A percentile compares a stretch with the other conserved stretches of the same genome.
These are phyloP conservation scores for Helicoverpa assulta DNA, from an alignment of 2,888 invertebrate species.

Conservation along the genomic window DNA sequence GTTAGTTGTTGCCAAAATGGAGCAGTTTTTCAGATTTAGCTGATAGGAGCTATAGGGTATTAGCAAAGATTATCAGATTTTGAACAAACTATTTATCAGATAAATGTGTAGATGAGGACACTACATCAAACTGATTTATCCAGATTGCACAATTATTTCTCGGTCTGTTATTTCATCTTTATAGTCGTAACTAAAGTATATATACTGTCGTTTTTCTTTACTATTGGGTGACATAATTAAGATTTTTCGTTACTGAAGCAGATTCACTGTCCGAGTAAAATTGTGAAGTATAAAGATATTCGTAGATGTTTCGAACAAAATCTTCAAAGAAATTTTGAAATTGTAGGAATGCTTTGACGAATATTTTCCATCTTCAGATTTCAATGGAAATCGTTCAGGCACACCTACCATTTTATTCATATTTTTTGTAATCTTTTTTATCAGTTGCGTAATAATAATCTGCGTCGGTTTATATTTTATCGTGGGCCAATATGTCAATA, in stretches of 20 bases:
- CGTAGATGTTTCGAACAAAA: slow-evolving; percentile 22
- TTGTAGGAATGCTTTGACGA: slow-evolving; percentile 22
- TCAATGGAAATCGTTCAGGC: slow-evolving; percentile 10
- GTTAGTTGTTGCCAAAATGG: slow-evolving; percentile 30
- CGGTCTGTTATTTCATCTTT: not conserved
- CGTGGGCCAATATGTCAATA: slow-evolving; percentile 24
- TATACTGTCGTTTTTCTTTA: not conserved
- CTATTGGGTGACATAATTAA: too few relatives aligned
- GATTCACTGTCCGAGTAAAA: not conserved
- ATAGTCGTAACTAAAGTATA: not conserved
- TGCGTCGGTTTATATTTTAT: slow-evolving; percentile 19
- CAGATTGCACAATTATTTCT: not conserved
- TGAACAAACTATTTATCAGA: not conserved
- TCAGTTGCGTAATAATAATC: slow-evolving; percentile 11
- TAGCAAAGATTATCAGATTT: not conserved
- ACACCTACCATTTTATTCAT: slow-evolving; percentile 1
- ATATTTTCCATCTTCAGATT: slow-evolving; percentile 20
- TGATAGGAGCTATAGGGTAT: not conserved
- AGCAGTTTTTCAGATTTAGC: slow-evolving; percentile 18
- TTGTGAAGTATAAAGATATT: not conserved
- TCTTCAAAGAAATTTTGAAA: slow-evolving; percentile 11
- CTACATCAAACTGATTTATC: not conserved
- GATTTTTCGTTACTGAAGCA: not conserved
- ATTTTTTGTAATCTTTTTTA: slow-evolving; percentile 14
- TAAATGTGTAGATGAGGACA: not conserved